Evolutionary conservation across 2,888 invertebrate species (phyloP).

Genomic region (Amitus sp.): DNA sequence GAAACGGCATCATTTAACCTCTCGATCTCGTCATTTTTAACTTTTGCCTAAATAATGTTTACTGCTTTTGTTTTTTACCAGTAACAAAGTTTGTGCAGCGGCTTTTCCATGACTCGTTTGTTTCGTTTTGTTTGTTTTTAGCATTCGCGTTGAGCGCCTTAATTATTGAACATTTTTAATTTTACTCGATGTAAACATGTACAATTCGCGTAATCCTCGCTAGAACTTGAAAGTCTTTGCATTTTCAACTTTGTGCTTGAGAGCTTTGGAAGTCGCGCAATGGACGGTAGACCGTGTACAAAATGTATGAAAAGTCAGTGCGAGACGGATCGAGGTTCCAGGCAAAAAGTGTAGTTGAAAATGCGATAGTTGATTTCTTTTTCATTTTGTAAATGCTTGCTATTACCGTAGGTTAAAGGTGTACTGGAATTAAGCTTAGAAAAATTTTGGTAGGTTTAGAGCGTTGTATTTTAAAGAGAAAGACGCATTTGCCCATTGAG

Average conservation of each 20-base stretch:
- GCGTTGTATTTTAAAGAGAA: constrained; percentile 49
- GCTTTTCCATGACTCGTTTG: constrained; percentile 20
- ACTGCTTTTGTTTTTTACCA: constrained; percentile 16
- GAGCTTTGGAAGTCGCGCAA: constrained; percentile 14
- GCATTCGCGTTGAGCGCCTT: background rate
- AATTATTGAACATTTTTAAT: background rate
- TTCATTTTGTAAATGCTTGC: constrained; percentile 66
- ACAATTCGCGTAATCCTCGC: background rate
- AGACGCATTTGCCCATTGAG: constrained; percentile 44
- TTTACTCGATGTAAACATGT: constrained; percentile 6
- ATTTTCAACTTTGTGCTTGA: constrained; percentile 32
- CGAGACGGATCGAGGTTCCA: constrained; percentile 45
- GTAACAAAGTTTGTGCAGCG: no score
- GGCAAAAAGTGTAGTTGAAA: constrained; percentile 55
- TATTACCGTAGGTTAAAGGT: constrained; percentile 53
- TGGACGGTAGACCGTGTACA: background rate
- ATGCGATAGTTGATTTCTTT: constrained; percentile 63
- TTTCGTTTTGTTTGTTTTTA: background rate
- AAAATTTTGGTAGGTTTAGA: constrained; percentile 46
- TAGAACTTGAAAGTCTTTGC: constrained; percentile 20
- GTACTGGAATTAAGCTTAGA: constrained; percentile 49
- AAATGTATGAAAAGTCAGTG: background rate
- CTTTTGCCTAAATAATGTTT: no score
- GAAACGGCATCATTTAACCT: no score
- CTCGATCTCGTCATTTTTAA: no score